phyloP scores from a whole-genome alignment of 1,140 invertebrate genomes.

The Achatina immaculata region DNA sequence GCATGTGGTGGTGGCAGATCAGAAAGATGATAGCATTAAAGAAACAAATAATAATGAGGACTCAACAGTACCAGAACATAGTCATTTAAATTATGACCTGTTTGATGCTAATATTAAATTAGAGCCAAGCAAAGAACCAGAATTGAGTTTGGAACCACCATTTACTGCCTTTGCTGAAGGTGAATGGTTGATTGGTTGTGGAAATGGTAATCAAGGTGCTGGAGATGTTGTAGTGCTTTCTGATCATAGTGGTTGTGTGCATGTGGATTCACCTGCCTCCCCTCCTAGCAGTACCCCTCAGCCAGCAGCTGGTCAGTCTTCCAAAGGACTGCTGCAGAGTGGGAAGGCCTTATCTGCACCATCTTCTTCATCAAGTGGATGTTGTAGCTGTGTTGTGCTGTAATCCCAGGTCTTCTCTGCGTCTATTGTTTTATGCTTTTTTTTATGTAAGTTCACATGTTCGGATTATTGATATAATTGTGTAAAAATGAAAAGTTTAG shows the following conservation, averaged over 20 bases:
- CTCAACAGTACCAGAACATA: not conserved
- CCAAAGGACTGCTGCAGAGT: not conserved
- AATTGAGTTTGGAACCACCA: not conserved
- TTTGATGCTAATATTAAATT: not conserved
- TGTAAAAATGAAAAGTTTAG: too few relatives aligned
- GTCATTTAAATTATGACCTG: not conserved
- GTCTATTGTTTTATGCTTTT: conserved; percentile 39
- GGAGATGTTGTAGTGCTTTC: conserved; percentile 26
- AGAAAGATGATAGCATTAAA: not conserved
- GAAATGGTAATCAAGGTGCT: not conserved
- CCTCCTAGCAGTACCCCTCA: not conserved
- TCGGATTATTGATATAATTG: too few relatives aligned
- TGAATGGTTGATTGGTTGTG: not conserved
- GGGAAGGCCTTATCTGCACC: not conserved
- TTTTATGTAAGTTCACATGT: conserved; percentile 42
- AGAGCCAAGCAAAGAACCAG: not conserved
- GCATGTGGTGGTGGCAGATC: not conserved
- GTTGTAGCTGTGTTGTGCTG: conserved; percentile 57
- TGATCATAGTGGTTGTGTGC: conserved; percentile 36
- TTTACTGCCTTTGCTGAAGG: not conserved
- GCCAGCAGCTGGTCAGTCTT: not conserved
- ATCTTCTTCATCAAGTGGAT: conserved; percentile 1
- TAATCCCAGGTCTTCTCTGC: conserved; percentile 39
- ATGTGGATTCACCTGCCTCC: conserved; percentile 38
- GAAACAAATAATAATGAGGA: not conserved